Conservation (phyloP, 1,140 invertebrate species). For the Trachelipus rathkii region DNA sequence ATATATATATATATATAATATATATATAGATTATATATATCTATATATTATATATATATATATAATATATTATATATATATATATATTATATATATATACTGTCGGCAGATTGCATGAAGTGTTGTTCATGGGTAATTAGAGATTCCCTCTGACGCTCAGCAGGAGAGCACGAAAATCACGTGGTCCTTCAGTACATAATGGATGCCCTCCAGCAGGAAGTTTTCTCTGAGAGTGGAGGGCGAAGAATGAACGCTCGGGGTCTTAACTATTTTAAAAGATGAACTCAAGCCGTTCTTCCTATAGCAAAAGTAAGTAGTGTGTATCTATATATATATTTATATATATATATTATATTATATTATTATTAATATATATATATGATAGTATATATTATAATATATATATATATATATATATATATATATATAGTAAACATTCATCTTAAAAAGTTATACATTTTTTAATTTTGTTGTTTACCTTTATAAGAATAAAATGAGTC, state of each 20-base stretch:
- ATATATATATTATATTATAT: too few relatives aligned
- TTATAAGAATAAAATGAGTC: too few relatives aligned
- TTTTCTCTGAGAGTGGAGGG: slow-evolving; percentile 52
- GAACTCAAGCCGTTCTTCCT: slow-evolving; percentile 88
- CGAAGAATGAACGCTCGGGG: slow-evolving; percentile 71
- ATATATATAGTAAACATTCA: too few relatives aligned
- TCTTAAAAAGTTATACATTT: too few relatives aligned
- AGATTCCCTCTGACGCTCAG: slow-evolving; percentile 75
- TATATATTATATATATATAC: neutral
- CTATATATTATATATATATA: too few relatives aligned
- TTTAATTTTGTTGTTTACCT: too few relatives aligned
- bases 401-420: too few relatives aligned
- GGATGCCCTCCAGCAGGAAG: slow-evolving; percentile 52
- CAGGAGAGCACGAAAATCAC: slow-evolving; percentile 76
- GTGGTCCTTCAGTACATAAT: slow-evolving; percentile 71
- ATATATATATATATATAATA: too few relatives aligned
- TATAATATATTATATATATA: neutral
- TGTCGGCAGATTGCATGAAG: slow-evolving; percentile 64
- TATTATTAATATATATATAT: too few relatives aligned
- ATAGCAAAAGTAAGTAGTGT: slow-evolving; percentile 74
- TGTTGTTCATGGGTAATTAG: slow-evolving; percentile 85
- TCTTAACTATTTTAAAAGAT: slow-evolving; percentile 89
- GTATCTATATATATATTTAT: too few relatives aligned
- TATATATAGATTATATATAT: too few relatives aligned
- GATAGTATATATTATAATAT: too few relatives aligned